phyloP scores from a whole-genome alignment of 2,797 vertebrate species.

The Lates japonicus region DNA sequence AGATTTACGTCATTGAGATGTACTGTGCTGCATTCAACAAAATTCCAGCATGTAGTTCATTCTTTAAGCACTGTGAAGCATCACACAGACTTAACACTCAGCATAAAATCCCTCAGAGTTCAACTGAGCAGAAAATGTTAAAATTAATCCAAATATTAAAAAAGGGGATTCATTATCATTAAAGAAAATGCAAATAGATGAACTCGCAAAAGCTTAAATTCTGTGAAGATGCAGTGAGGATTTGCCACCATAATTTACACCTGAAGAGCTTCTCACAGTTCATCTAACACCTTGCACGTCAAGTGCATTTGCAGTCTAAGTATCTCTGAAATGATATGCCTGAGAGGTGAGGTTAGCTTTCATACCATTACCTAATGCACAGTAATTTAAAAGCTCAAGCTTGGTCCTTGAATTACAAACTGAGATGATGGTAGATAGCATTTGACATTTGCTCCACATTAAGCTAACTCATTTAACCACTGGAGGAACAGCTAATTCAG shows the following conservation, averaged over 20 bases:
- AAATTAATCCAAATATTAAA: constrained; percentile 39
- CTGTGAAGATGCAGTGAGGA: constrained; percentile 6
- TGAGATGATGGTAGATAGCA: constrained; percentile 50
- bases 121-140: constrained; percentile 26
- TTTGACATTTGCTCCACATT: constrained; percentile 65
- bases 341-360: constrained; percentile 65
- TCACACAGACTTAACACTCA: constrained; percentile 31
- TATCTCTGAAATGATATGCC: constrained; percentile 57
- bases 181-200: constrained; percentile 45
- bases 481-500: constrained; percentile 43
- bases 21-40: constrained; percentile 16
- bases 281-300: constrained; percentile 28
- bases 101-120: constrained; percentile 41
- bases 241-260: constrained; percentile 47
- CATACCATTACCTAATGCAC: constrained; percentile 60
- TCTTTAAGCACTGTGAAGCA: constrained; percentile 10
- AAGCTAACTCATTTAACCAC: constrained; percentile 57
- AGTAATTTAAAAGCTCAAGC: constrained; percentile 61
- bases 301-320: constrained; percentile 39
- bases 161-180: constrained; percentile 38
- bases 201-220: constrained; percentile 33
- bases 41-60: constrained; percentile 17
- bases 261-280: constrained; percentile 24
- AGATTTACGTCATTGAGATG: constrained; percentile 10
- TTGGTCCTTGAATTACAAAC: constrained; percentile 64